Conservation (phyloP, 2,797 vertebrate species). For the Phaenicophaeus curvirostris region DNA sequence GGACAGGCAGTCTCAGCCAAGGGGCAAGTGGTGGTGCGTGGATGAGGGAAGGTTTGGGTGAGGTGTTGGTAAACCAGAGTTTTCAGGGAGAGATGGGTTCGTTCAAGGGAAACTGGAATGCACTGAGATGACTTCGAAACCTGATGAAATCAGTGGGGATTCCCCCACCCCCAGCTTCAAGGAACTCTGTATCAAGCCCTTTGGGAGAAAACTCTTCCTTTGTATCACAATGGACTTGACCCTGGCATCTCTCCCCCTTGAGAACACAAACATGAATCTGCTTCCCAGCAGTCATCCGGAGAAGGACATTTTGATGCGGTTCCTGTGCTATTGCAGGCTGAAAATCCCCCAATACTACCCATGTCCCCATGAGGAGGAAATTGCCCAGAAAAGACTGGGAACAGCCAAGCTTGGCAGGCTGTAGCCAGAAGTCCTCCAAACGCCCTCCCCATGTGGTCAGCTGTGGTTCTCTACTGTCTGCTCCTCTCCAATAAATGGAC, state of each 20-base stretch:
- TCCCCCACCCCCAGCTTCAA: background rate
- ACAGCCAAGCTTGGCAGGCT: background rate
- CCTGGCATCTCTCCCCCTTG: background rate
- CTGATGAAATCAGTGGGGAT: background rate
- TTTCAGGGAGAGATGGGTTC: background rate
- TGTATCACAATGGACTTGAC: background rate
- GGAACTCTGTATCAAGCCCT: background rate
- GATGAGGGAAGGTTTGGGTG: background rate
- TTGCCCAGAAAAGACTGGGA: background rate
- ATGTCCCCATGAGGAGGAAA: background rate
- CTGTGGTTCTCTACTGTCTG: background rate
- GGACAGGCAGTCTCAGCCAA: background rate
- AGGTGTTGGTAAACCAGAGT: background rate
- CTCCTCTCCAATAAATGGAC: background rate
- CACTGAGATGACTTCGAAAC: background rate
- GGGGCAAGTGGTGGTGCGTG: background rate
- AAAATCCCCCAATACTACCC: background rate
- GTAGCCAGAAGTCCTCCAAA: background rate
- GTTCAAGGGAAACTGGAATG: background rate
- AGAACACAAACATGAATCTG: background rate
- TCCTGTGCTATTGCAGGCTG: background rate
- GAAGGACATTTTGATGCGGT: background rate
- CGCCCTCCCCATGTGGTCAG: background rate
- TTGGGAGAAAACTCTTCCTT: background rate
- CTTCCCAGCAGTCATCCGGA: background rate